Evolutionary conservation across 1,140 invertebrate species (phyloP).

Genomic region (Sycophaga agraensis): DNA sequence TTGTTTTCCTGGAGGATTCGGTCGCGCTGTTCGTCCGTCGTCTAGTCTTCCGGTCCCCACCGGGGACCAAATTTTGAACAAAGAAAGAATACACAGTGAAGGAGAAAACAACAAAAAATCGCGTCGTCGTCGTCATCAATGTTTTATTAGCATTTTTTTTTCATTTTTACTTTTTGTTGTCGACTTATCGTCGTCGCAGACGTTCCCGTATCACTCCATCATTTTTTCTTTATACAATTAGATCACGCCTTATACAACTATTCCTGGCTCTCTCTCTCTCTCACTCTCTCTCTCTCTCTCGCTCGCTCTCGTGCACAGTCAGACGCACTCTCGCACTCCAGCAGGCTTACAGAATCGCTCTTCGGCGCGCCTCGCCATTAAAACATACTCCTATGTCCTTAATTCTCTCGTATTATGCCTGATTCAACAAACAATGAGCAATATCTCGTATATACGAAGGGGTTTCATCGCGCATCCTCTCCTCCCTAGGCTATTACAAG

Average conservation of each 20-base stretch:
- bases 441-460: constrained; percentile 20
- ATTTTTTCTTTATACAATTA: constrained; percentile 23
- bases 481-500: constrained; percentile 4
- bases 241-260: constrained; percentile 29
- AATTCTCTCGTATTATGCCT: neutral
- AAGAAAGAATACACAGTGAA: too few species aligned
- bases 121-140: neutral
- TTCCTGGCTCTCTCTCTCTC: neutral
- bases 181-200: constrained; percentile 26
- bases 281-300: too few species aligned
- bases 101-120: too few species aligned
- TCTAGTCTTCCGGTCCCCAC: too few species aligned
- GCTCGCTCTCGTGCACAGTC: too few species aligned
- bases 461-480: constrained; percentile 18
- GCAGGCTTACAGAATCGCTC: too few species aligned
- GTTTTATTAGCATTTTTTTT: constrained; percentile 8
- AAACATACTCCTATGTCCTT: too few species aligned
- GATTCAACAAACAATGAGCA: constrained; percentile 17
- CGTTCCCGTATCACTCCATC: constrained; percentile 21
- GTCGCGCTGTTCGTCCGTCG: too few species aligned
- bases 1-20: constrained; percentile 1
- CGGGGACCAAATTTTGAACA: too few species aligned
- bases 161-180: constrained; percentile 14
- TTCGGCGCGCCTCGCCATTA: neutral
- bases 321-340: neutral